These are phyloP conservation scores for Cotesia glomerata DNA, from an alignment of 1,140 invertebrate genomes.

Conservation along the genomic window DNA sequence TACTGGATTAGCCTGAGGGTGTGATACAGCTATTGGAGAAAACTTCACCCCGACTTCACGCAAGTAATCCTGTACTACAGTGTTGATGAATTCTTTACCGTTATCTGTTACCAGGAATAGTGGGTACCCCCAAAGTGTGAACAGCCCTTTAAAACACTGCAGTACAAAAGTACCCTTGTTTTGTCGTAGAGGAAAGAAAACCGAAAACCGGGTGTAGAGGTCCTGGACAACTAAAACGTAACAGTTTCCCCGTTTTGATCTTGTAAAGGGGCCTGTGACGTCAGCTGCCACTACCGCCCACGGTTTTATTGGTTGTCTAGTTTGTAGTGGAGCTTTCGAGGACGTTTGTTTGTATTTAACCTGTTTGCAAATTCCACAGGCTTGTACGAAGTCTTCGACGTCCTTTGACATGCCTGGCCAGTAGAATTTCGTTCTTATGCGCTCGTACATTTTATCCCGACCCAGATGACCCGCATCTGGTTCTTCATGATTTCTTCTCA, in stretches of 20 bases:
- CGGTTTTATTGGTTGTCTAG: constrained; percentile 10
- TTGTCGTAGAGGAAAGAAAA: constrained; percentile 18
- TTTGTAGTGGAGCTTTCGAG: neutral
- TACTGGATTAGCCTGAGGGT: constrained; percentile 25
- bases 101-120: constrained; percentile 14
- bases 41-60: too few relatives aligned
- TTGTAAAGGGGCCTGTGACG: constrained; percentile 6
- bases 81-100: too few relatives aligned
- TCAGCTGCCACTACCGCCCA: constrained; percentile 23
- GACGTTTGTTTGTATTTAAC: constrained; percentile 10
- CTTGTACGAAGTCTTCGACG: too few relatives aligned
- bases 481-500: too few relatives aligned
- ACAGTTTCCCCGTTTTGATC: constrained; percentile 27
- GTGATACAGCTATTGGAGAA: too few relatives aligned
- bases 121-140: constrained; percentile 19
- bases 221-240: constrained; percentile 25
- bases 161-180: constrained; percentile 9
- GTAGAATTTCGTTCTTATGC: constrained; percentile 20
- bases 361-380: too few relatives aligned
- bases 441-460: too few relatives aligned
- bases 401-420: constrained; percentile 26
- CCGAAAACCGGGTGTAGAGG: constrained; percentile 30
- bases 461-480: too few relatives aligned
- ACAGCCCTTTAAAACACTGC: constrained; percentile 2
- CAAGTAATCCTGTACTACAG: too few relatives aligned